Base-by-base conservation (phyloP, 1,140 invertebrate species). In the Lamellibrachia luymesi region DNA sequence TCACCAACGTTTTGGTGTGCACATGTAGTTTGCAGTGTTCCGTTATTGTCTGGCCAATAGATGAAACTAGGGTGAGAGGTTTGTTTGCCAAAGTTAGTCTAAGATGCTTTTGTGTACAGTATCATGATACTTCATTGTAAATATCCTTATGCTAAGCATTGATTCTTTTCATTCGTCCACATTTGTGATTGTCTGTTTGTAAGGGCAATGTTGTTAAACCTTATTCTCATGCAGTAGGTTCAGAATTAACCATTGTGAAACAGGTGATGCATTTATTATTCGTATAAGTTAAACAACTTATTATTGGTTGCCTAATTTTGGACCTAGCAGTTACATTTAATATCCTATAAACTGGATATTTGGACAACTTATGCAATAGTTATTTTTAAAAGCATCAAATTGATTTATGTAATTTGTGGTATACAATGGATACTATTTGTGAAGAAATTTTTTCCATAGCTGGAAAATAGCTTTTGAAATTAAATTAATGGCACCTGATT, bases 131-230 rank as follows among this genome's bases (percentile, higher is more conserved):
- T 80, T 80, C 64, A 80, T 80, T 80, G 64, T 80, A 80, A 80
- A 80, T 80, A 80, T 80, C 64, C 64, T 80, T 22, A 80, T 80
- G 64, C 64, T 80, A 80, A 80, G 64, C 64, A 80, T 80, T 80
- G 64, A 22, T 80, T 80, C 64, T 22, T 10, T 80, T 80, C 64
- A 80, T 22, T 80, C 64, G 64, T 80, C 25, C 64, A 80, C 64
- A 80, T 80, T 80, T 80, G 8, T 80, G 64, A 80, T 80, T 80
- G 64, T 80, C 64, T 80, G 13, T 80, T 80, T 80, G 64, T 80
- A 80, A 80, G 8, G 64, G 64, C 13, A 17, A 22, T 80, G 64
- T 80, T 80, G 64, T 80, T 80, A 80, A 80, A 80, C 64, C 64
- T 22, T 80, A 80, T 80, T 80, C 64, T 80, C 64, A 22, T 80